Conservation (phyloP, 2,797 vertebrate genomes). For the Thripadectes ignobilis region DNA sequence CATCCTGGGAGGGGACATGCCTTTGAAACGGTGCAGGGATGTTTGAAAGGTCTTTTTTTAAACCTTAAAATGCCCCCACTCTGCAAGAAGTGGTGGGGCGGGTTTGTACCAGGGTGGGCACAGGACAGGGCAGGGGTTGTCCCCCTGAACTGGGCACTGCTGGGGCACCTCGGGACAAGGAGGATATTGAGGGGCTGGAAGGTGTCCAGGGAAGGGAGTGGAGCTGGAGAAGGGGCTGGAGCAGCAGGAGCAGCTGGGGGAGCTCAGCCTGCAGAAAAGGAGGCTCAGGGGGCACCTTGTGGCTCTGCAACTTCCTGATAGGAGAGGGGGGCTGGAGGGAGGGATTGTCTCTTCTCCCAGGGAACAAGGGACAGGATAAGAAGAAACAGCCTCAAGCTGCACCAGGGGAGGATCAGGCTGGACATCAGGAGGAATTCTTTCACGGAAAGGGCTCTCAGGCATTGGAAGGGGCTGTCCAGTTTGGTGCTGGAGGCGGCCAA, state of each 20-base stretch:
- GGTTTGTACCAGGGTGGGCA: fast-evolving
- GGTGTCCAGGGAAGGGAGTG: fast-evolving
- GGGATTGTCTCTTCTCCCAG: background rate
- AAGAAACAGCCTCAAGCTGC: background rate
- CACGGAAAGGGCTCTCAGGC: background rate
- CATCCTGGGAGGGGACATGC: fast-evolving
- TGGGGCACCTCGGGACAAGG: fast-evolving
- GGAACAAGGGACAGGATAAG: background rate
- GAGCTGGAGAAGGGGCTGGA: background rate
- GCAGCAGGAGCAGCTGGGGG: background rate
- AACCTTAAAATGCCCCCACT: fast-evolving
- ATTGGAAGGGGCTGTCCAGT: background rate
- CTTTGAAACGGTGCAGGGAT: background rate
- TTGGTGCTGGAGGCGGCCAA: background rate
- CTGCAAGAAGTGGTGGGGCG: fast-evolving
- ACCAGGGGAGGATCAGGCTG: background rate
- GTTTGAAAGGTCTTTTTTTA: too few species aligned
- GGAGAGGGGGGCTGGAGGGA: fast-evolving
- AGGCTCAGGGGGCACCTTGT: background rate
- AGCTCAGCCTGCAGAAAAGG: background rate
- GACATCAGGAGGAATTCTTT: background rate
- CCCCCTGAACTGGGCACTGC: background rate
- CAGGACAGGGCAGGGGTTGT: fast-evolving
- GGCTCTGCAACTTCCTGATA: background rate
- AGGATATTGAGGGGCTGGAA: background rate